Evolutionary conservation across 2,797 vertebrate genomes (phyloP), one percentile per base, ranked within the genome.

Genomic region (Synanceia verrucosa): DNA sequence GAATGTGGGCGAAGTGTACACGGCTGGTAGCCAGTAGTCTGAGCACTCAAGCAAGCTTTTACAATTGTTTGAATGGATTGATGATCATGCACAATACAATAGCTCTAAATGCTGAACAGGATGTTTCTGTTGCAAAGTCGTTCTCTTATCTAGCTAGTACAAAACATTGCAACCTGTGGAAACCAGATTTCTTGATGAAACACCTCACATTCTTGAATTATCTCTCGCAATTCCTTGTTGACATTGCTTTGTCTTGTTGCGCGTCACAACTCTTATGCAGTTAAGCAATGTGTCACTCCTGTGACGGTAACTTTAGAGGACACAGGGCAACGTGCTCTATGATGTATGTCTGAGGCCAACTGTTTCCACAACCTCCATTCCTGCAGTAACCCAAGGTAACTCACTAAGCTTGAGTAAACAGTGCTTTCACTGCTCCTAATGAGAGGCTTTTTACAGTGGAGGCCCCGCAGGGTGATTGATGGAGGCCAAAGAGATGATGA

Each of bases 401-500:
- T 84, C 62, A 39, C 75, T 86, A 79, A 88, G 80, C 79, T 85
- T 87, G 70, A 28, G 83, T 89, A 83, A 90, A 91, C 85, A 91
- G 62, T 34, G 73, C 82, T 91, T 89, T 91, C 81, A 85, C 83
- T 86, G 63, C 10, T 12, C 60, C 75, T 88, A 87, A 89, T 85
- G 70, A 79, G 76, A 84, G 65, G 58, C 68, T 57, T 83, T 85
- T 86, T 89, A 88, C 89, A 89, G 82, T 83, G 65, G 79, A 68
- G 70, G 53, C 65, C 76, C 74, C 2, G 64, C 33, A 7, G 86
- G 43, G 86, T 83, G 79, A 86, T 73, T 85, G 86, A 90, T 76
- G 63, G 73, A 83, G 79, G 78, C 76, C 75, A 80, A 86, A 70
- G 74, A 80, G 73, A 85, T 74, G 83, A 82, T 79, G 76, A 84